Percentiles rank a stretch among this genome's conserved stretches.
Evolutionary conservation across 2,888 invertebrate species (phyloP).

Genomic region (Monochamus alternatus): DNA sequence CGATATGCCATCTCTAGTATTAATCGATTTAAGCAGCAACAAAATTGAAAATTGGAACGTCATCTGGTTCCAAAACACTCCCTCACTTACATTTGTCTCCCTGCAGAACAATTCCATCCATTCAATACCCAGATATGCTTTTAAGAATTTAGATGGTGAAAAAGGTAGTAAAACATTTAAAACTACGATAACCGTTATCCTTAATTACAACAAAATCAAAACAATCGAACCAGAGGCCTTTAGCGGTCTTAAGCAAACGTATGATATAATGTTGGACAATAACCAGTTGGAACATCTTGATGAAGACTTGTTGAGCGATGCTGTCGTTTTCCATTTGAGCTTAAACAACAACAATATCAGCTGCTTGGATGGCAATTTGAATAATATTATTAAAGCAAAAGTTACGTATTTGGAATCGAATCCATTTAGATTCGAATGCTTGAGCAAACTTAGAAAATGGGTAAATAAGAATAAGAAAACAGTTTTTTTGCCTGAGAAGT

Average conservation of each 20-base stretch:
- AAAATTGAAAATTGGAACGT: slow-evolving; percentile 54
- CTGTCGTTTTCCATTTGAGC: slow-evolving; percentile 55
- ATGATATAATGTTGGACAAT: slow-evolving; percentile 60
- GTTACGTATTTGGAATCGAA: slow-evolving; percentile 57
- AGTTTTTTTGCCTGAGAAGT: slow-evolving; percentile 44
- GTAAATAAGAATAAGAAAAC: slow-evolving; percentile 50
- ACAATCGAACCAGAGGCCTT: slow-evolving; percentile 56
- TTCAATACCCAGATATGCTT: slow-evolving; percentile 55
- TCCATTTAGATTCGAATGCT: slow-evolving; percentile 58
- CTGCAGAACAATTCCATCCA: slow-evolving; percentile 59
- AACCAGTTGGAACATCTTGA: slow-evolving; percentile 54
- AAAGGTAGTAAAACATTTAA: slow-evolving; percentile 53
- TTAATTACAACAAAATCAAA: slow-evolving; percentile 60
- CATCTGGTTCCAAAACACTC: slow-evolving; percentile 59
- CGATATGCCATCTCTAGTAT: slow-evolving; percentile 52
- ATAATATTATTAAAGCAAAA: slow-evolving; percentile 56
- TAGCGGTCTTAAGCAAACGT: slow-evolving; percentile 54
- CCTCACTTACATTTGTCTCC: slow-evolving; percentile 56
- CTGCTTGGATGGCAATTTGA: slow-evolving; percentile 55
- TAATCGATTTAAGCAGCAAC: slow-evolving; percentile 59
- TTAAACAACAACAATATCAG: slow-evolving; percentile 57
- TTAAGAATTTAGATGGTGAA: slow-evolving; percentile 55
- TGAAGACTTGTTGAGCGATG: slow-evolving; percentile 49
- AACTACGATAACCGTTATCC: slow-evolving; percentile 56
- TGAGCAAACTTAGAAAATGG: slow-evolving; percentile 56